Evolutionary conservation across 2,797 vertebrate genomes (phyloP).

Genomic region (Ficedula albicollis): DNA sequence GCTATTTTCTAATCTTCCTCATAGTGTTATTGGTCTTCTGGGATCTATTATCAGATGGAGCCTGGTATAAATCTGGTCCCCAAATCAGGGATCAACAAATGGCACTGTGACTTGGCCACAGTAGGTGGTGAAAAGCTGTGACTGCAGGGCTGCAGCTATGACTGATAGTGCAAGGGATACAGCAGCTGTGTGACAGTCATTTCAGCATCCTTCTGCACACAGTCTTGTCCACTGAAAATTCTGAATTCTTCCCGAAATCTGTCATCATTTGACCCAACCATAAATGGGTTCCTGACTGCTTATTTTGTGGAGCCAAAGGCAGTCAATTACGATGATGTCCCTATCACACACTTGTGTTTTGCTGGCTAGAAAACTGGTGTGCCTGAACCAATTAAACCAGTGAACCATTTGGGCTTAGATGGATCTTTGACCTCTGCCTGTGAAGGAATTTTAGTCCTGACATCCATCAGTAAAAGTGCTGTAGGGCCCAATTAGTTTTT

Average conservation of each 20-base stretch:
- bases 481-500: slow-evolving; percentile 14
- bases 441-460: background rate
- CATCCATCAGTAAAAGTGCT: background rate
- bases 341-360: background rate
- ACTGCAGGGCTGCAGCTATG: background rate
- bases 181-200: background rate
- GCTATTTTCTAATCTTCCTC: background rate
- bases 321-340: background rate
- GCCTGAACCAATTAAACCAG: slow-evolving; percentile 29
- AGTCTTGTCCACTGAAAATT: background rate
- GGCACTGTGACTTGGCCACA: background rate
- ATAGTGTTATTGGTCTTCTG: background rate
- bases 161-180: background rate
- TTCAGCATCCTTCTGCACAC: background rate
- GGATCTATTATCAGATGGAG: background rate
- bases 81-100: slow-evolving; percentile 1
- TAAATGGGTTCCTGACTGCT: background rate
- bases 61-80: background rate
- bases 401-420: background rate
- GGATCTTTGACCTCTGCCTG: slow-evolving; percentile 12
- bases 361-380: background rate
- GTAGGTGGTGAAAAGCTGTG: background rate
- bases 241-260: background rate
- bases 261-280: background rate
- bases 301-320: background rate